phyloP scores from a whole-genome alignment of 2,888 invertebrate species.

The Plebejus argus region DNA sequence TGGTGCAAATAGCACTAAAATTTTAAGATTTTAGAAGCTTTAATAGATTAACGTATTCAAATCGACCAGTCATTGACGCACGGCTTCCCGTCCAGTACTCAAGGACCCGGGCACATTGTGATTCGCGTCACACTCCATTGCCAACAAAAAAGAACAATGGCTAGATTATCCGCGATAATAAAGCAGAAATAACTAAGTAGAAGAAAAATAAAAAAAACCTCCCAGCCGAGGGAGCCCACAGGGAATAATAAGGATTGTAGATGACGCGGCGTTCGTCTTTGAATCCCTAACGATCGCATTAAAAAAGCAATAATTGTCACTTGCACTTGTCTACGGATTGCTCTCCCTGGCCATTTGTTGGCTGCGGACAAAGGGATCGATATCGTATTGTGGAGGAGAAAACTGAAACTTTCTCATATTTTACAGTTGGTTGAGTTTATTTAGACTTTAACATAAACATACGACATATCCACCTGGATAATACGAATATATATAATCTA shows the following conservation, averaged over 20 bases:
- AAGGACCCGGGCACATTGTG: neutral
- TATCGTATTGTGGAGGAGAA: neutral
- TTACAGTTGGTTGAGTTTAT: neutral
- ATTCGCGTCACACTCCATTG: conserved; percentile 24
- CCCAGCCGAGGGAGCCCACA: neutral
- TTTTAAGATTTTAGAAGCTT: neutral
- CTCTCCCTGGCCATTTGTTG: conserved; percentile 16
- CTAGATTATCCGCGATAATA: conserved; percentile 21
- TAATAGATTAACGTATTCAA: conserved; percentile 6
- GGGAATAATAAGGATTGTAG: conserved; percentile 23
- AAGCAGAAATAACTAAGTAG: conserved; percentile 22
- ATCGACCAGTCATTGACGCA: neutral
- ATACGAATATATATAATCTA: too few relatives aligned
- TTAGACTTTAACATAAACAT: too few relatives aligned
- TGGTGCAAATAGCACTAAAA: too few relatives aligned
- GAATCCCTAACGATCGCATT: conserved; percentile 20
- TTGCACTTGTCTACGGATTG: conserved; percentile 18
- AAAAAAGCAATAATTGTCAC: conserved; percentile 24
- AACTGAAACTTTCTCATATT: neutral
- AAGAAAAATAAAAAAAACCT: neutral
- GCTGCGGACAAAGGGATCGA: conserved; percentile 2
- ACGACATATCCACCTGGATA: too few relatives aligned
- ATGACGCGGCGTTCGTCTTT: conserved; percentile 14
- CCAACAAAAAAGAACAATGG: conserved; percentile 30
- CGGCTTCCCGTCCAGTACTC: conserved; percentile 11